These are phyloP conservation scores for Intellagama lesueurii DNA, from an alignment of 2,797 vertebrate genomes.

Conservation along the genomic window DNA sequence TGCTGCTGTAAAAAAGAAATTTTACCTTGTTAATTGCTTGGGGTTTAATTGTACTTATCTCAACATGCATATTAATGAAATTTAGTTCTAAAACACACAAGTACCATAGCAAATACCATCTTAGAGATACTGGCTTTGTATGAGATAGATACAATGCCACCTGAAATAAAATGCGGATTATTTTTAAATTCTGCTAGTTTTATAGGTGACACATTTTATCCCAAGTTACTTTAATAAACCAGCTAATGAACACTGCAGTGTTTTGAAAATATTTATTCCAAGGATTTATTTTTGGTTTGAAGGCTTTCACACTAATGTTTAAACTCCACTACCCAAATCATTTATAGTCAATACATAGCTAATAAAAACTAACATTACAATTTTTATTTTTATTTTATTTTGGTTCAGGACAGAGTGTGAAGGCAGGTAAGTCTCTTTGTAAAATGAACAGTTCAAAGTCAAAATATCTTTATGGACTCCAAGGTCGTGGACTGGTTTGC, in stretches of 20 bases:
- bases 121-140: not conserved
- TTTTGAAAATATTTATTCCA: not conserved
- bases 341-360: not conserved
- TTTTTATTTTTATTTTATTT: constrained; percentile 4
- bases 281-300: not conserved
- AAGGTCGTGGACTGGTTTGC: too few species aligned
- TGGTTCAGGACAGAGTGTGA: constrained; percentile 14
- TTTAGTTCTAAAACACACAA: not conserved
- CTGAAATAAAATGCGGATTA: not conserved
- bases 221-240: not conserved
- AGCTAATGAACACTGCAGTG: not conserved
- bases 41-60: not conserved
- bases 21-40: not conserved
- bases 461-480: not conserved
- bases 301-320: not conserved
- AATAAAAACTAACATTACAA: not conserved
- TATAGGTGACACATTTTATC: not conserved
- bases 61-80: not conserved
- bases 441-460: not conserved
- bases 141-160: not conserved
- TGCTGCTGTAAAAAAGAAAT: not conserved
- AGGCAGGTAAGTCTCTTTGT: not conserved
- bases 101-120: not conserved
- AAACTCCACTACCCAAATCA: not conserved
- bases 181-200: not conserved